These are phyloP conservation scores for Mechanitis messenoides DNA, from an alignment of 2,888 invertebrate species.

Conservation along the genomic window DNA sequence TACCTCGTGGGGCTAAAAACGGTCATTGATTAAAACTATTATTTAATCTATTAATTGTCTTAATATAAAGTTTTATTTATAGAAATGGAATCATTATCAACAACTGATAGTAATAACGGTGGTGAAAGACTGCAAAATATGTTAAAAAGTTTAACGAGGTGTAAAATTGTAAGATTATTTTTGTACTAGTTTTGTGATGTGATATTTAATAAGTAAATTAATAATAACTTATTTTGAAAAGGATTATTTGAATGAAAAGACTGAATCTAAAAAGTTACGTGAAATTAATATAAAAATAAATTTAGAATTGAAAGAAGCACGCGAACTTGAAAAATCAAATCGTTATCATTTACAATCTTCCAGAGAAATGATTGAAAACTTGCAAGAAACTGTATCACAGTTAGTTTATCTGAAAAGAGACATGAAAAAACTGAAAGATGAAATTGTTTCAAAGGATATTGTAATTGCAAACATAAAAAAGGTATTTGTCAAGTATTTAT, in stretches of 20 bases:
- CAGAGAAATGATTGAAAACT: constrained; percentile 65
- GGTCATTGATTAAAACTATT: no score
- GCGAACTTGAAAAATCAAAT: constrained; percentile 65
- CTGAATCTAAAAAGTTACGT: constrained; percentile 52
- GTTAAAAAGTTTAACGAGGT: constrained; percentile 50
- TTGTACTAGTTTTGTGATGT: background rate
- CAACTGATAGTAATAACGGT: constrained; percentile 29
- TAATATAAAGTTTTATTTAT: background rate
- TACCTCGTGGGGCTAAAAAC: no score
- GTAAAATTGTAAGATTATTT: constrained; percentile 51
- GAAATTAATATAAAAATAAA: constrained; percentile 56
- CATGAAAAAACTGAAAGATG: constrained; percentile 57
- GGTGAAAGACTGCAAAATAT: constrained; percentile 51
- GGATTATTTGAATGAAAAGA: constrained; percentile 53
- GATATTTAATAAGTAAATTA: background rate
- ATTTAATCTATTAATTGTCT: no score
- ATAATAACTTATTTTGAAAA: constrained; percentile 27
- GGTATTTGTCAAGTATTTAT: constrained; percentile 33
- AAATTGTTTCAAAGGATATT: constrained; percentile 46
- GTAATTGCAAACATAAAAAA: constrained; percentile 47
- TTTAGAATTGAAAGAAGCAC: constrained; percentile 54
- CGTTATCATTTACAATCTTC: constrained; percentile 61
- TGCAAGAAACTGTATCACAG: constrained; percentile 67
- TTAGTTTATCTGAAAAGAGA: constrained; percentile 64
- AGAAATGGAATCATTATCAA: constrained; percentile 37